Evolutionary conservation across 2,888 invertebrate genomes (phyloP), one percentile per base, ranked within the genome.

Genomic region (Oconnorella tubifera): DNA sequence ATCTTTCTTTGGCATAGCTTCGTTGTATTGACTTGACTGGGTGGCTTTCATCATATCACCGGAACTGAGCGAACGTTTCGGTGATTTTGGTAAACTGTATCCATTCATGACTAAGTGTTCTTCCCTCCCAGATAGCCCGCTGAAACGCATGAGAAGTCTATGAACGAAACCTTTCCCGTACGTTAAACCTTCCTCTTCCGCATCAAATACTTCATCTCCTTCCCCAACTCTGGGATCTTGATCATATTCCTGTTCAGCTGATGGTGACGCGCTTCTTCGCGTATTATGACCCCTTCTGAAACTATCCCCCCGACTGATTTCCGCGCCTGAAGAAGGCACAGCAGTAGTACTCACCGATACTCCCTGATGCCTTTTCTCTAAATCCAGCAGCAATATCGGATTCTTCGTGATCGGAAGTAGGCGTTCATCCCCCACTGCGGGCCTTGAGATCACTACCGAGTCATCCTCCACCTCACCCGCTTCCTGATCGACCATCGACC

Each of bases 101-200:
- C 40, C 40, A 40, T 40, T 40, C 10, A 6, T 14, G 6, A 14
- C 19, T 6, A 40, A 6, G 19, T 6, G 6, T 29, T 60, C 60
- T 2, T 60, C 50, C 50, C 33, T 50, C 25, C 60, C 60, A n/a
- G 60, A 27, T 0, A 60, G 51, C 4, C 6, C 50, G 50, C 27
- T 60, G 50, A 60, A 60, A 3, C 50, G 29, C 28, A 32, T 27
- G 3, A 51, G 50, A n/a, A 60, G 50, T 4, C 50, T 28, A 28
- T 60, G 60, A 6, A 60, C 60, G n/a, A 60, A 60, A 3, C 60
- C 60, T 31, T 60, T 60, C 10, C 60, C 60, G 6, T 60, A 60
- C 10, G 48, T 50, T 32, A 60, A 23, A n/a, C 33, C 50, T 28
- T 59, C 40, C 4, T 60, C 60, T 29, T 60, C 60, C 23, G 29